These are phyloP conservation scores for Mnemiopsis leidyi DNA, from an alignment of 37 sponge, comb jelly and placozoan species.

Conservation along the genomic window DNA sequence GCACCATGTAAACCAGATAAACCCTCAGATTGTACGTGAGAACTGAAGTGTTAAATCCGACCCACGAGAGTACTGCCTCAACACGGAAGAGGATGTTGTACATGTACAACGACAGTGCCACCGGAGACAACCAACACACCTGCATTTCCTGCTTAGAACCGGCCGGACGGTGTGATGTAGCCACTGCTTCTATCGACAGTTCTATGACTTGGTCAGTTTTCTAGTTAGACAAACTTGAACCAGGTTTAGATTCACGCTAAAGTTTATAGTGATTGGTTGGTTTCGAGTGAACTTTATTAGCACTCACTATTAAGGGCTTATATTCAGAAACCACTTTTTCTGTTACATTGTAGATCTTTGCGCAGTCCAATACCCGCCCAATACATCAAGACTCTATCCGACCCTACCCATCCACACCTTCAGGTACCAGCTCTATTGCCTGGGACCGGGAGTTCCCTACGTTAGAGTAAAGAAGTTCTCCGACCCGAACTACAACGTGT, in stretches of 20 bases:
- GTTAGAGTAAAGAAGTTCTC: neutral
- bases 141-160: slow-evolving; percentile 46
- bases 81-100: slow-evolving; percentile 24
- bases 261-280: too few relatives aligned
- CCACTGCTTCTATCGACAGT: slow-evolving; percentile 1
- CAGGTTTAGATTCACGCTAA: too few relatives aligned
- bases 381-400: too few relatives aligned
- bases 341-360: too few relatives aligned
- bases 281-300: too few relatives aligned
- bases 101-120: neutral
- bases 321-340: too few relatives aligned
- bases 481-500: neutral
- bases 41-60: neutral
- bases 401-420: too few relatives aligned
- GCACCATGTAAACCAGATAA: neutral
- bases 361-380: too few relatives aligned
- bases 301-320: too few relatives aligned
- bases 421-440: neutral
- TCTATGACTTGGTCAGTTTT: neutral
- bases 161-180: slow-evolving; percentile 2
- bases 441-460: slow-evolving; percentile 20
- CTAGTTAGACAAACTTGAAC: too few relatives aligned
- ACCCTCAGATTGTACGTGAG: slow-evolving; percentile 1
- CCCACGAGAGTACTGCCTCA: neutral
- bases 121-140: neutral